phyloP scores from a whole-genome alignment of 2,888 invertebrate genomes.

The Drosophila prolongata region DNA sequence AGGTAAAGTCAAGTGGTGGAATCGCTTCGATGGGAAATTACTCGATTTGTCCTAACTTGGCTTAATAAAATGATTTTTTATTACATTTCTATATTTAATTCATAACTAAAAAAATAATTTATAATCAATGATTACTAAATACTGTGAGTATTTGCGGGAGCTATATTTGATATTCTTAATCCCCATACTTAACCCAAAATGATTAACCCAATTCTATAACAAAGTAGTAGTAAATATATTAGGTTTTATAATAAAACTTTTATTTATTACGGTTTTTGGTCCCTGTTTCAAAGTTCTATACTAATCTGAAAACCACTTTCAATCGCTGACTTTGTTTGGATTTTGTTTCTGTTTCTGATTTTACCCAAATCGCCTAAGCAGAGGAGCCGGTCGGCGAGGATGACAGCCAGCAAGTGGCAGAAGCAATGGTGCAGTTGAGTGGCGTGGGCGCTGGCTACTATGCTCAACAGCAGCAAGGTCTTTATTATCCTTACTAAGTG shows the following conservation, averaged over 20 bases:
- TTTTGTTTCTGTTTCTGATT: conserved; percentile 56
- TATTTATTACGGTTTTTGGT: conserved; percentile 17
- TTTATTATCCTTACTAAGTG: conserved; percentile 48
- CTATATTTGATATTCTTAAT: too few relatives aligned
- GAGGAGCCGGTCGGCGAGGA: conserved; percentile 85
- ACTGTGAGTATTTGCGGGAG: too few relatives aligned
- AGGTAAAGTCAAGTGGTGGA: too few relatives aligned
- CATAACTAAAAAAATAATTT: too few relatives aligned
- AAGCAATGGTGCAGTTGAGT: conserved; percentile 90
- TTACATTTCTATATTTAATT: too few relatives aligned
- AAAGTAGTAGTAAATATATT: background rate
- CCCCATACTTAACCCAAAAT: background rate
- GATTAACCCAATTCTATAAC: background rate
- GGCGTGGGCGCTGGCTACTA: conserved; percentile 89
- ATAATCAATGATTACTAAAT: too few relatives aligned
- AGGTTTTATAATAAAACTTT: background rate
- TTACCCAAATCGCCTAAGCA: conserved; percentile 40
- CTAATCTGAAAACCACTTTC: conserved; percentile 45
- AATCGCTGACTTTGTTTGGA: conserved; percentile 51
- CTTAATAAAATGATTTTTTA: too few relatives aligned
- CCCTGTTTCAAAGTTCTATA: conserved; percentile 20
- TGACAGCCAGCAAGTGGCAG: conserved; percentile 90
- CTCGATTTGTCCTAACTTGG: too few relatives aligned
- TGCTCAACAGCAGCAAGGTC: conserved; percentile 85
- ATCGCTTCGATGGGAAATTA: too few relatives aligned